Evolutionary conservation across 2,888 invertebrate species (phyloP), one percentile per base, ranked within the genome.

Genomic region (Tanypteryx hageni): DNA sequence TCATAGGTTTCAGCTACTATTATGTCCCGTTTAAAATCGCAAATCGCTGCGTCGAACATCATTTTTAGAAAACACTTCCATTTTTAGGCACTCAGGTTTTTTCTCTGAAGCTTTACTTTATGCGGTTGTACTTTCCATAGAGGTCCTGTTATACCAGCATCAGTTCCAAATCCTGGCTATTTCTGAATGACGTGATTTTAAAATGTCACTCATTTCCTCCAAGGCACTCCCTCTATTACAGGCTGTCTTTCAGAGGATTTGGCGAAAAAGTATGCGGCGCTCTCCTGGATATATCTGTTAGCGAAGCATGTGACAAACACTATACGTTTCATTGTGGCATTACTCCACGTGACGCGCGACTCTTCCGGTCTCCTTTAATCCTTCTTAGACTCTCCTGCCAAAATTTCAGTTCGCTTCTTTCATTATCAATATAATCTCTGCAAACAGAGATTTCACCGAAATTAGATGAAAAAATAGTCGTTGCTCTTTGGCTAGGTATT

Each of bases 281-380:
- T 76, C 27, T 22, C 22, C 27, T 22, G 11, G 76, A 27, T 76
- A 76, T 76, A 76, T 76, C 76, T 76, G 76, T 76, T 76, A 76
- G 76, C 68, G 18, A 68, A 68, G 68, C 76, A 76, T 76, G 76
- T 76, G 76, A 76, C 76, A 27, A 76, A 76, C 76, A 76, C 76
- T 27, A 76, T 76, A 76, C 27, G 76, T 76, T 76, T 76, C 76
- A 76, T 13, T 10, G 76, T 76, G 76, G 76, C 76, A 76, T 76
- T 76, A 13, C 76, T 76, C 76, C 76, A 76, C 27, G 76, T 76
- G 76, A 76, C 76, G 76, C 11, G 76, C 22, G 27, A 22, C 11
- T 76, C 22, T 76, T 76, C 76, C 76, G 76, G 76, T 76, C 76
- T 22, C 22, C 44, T 76, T 76, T 27, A 76, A 22, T 76, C 76